These are phyloP conservation scores for Sardina pilchardus DNA, from an alignment of 2,113 vertebrate genomes.

Conservation along the genomic window DNA sequence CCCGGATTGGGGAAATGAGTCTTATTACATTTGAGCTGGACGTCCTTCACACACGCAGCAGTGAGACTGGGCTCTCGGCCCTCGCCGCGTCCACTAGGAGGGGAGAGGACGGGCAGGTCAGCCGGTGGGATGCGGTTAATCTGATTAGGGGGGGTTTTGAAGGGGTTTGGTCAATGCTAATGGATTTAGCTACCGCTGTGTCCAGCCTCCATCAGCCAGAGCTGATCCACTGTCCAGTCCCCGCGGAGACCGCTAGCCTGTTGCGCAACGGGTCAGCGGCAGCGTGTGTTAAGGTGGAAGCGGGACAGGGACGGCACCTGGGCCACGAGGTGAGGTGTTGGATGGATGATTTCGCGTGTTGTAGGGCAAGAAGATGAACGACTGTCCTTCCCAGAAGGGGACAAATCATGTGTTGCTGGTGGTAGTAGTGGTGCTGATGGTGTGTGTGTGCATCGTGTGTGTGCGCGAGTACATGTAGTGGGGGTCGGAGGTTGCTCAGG, in stretches of 20 bases:
- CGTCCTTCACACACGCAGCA: background rate
- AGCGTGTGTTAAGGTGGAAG: background rate
- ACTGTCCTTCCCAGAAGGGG: background rate
- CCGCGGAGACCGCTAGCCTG: background rate
- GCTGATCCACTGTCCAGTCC: background rate
- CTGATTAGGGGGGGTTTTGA: conserved; percentile 3
- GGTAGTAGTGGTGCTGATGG: background rate
- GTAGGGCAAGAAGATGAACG: background rate
- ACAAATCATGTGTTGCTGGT: background rate
- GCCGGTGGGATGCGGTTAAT: background rate
- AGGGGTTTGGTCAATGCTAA: conserved; percentile 11
- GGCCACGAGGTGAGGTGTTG: background rate
- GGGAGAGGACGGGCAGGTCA: background rate
- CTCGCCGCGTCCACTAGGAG: background rate
- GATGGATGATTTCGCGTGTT: background rate
- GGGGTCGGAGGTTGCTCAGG: background rate
- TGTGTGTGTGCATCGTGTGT: background rate
- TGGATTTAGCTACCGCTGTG: background rate
- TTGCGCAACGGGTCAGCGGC: background rate
- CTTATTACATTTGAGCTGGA: background rate
- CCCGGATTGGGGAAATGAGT: background rate
- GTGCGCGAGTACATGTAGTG: background rate
- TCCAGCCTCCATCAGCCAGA: background rate
- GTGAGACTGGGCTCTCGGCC: background rate
- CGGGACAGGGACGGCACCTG: background rate